Evolutionary conservation across 1,140 invertebrate species (phyloP), one percentile per base, ranked within the genome.

Genomic region (Bombus waltoni): DNA sequence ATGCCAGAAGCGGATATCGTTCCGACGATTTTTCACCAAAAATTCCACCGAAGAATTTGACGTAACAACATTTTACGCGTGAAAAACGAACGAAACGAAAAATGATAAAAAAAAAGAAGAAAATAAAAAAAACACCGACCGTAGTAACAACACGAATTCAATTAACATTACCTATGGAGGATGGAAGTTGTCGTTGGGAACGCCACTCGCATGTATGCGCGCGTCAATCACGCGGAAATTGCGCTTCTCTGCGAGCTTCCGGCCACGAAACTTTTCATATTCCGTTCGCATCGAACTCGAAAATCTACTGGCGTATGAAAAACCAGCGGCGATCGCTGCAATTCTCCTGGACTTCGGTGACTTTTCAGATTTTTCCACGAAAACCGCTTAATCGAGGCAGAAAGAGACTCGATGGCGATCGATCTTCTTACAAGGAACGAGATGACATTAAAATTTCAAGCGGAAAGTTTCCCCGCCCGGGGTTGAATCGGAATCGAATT

Each of bases 151-250:
- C 73, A 28, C 32, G 28, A 77, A 78, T 78, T 78, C 62, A 83
- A 77, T 83, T 83, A 83, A 65, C 74, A 78, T 83, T 83, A 83
- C 81, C 62, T 8, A 66, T 32, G n/a, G n/a, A 28, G 28, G 35
- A 28, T 40, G 32, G 44, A 40, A 22, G 10, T 10, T 57, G 72
- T 53, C 62, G 71, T 38, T 66, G n/a, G 62, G 44, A 66, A 77
- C 74, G 53, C 32, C 38, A 13, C 15, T 40, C 28, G 35, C 47
- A 53, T 53, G 18, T 53, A 53, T 53, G 47, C 47, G 47, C 42
- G 74, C 47, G 59, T 83, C 81, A 77, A 53, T 83, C 81, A 83
- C 47, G 32, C 40, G 38, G 40, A 44, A 74, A 74, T 74, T 42
- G 18, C 40, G 40, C 40, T 42, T 65, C 53, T 18, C n/a, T 38